Evolutionary conservation across 2,888 invertebrate species (phyloP), one percentile per base, ranked within the genome.

Genomic region (Cosmopolites sordidus): DNA sequence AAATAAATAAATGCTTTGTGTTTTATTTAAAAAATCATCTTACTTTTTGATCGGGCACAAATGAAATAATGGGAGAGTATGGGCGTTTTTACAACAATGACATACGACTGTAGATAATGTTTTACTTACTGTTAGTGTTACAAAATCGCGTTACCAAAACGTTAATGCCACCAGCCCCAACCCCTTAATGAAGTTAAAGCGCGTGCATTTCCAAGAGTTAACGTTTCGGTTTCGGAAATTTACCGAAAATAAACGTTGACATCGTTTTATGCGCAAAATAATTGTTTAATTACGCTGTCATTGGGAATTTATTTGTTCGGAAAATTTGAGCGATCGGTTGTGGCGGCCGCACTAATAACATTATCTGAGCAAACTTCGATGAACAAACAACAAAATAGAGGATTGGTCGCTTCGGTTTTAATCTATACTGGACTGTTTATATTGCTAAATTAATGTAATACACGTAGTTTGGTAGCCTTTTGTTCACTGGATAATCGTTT

Each of bases 231-330:
- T 33, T 33, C 22, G 12, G 33, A 29, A 15, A 22, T 43, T 43
- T 30, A 43, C 11, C 30, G 29, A 37, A 45, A 45, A 45, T 38
- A 45, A 45, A 45, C 17, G 45, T 17, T 37, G 45, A 45, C 45
- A 38, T 42, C 16, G 18, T 48, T 54, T 49, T 54, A 49, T 54
- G 37, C 37, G 49, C 42, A 50, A 54, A 54, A 45, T 54, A 49
- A 54, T 49, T 54, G 54, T 45, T 54, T 49, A 54, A 54, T 54
- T 46, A 54, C 49, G 39, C 44, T 40, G 54, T 45, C 54, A 40
- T 42, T 49, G 42, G 40, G 29, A 49, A 54, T 54, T 54, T 54
- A 54, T 49, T 43, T 43, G 49, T 27, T 45, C 12, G 49, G 46
- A 49, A 54, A 49, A 42, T 44, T 44, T 54, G 46, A 49, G 41